Conservation (phyloP, 2,888 invertebrate genomes). For the Patella pellucida region DNA sequence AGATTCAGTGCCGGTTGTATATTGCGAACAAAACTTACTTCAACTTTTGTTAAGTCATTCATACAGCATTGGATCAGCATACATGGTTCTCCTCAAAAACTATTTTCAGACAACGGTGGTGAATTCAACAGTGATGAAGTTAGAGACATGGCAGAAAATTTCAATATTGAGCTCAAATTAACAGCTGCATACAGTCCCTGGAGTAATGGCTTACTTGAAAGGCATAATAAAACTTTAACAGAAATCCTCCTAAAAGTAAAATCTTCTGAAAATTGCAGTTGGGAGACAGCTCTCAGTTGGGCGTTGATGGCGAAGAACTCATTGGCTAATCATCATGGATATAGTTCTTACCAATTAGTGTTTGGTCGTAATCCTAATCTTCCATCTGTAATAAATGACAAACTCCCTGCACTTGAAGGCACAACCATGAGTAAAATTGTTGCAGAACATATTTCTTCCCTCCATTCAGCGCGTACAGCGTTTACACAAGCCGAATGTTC, state of each 20-base stretch:
- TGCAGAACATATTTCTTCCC: conserved; percentile 15
- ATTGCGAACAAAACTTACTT: conserved; percentile 18
- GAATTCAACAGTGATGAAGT: conserved; percentile 28
- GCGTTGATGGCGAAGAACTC: conserved; percentile 19
- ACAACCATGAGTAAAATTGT: conserved; percentile 18
- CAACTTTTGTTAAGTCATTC: conserved; percentile 28
- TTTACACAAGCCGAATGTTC: conserved; percentile 19
- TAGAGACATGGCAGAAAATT: conserved; percentile 31
- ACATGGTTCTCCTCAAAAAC: conserved; percentile 25
- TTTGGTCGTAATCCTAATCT: conserved; percentile 28
- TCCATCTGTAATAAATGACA: conserved; percentile 24
- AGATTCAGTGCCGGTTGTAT: conserved; percentile 29
- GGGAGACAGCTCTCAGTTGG: conserved; percentile 25
- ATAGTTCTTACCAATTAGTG: conserved; percentile 25
- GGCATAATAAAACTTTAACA: conserved; percentile 27
- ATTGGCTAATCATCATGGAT: conserved; percentile 16
- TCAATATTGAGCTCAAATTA: conserved; percentile 25
- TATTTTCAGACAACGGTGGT: neutral
- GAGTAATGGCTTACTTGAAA: conserved; percentile 18
- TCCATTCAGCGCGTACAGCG: conserved; percentile 5
- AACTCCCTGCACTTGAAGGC: conserved; percentile 25
- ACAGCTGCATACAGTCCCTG: conserved; percentile 22
- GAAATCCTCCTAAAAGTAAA: conserved; percentile 26
- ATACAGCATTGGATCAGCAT: conserved; percentile 25
- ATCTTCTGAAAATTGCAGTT: conserved; percentile 25